These are phyloP conservation scores for Pyrochroa serraticornis DNA, from an alignment of 2,888 invertebrate genomes.

Conservation along the genomic window DNA sequence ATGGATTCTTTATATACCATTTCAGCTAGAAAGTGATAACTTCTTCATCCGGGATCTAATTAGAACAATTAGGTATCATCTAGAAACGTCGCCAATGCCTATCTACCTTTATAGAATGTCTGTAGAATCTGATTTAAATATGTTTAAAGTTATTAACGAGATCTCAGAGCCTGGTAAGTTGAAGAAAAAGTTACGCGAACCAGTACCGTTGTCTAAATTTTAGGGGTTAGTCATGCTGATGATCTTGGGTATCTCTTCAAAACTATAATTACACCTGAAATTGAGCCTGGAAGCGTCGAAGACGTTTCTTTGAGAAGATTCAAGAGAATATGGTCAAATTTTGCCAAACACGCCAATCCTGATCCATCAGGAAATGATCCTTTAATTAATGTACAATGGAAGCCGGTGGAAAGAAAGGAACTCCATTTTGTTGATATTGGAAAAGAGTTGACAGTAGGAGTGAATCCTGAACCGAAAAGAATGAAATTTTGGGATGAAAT, in stretches of 20 bases:
- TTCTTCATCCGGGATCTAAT: constrained; percentile 35
- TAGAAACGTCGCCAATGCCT: constrained; percentile 29
- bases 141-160: constrained; percentile 33
- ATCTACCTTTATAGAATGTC: constrained; percentile 41
- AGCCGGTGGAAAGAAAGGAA: constrained; percentile 37
- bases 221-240: constrained; percentile 41
- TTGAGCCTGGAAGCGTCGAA: constrained; percentile 40
- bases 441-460: constrained; percentile 37
- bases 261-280: constrained; percentile 30
- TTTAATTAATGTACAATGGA: constrained; percentile 45
- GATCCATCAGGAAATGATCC: constrained; percentile 29
- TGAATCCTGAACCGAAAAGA: constrained; percentile 44
- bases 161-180: constrained; percentile 33
- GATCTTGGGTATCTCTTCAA: constrained; percentile 43
- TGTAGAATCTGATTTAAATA: constrained; percentile 35
- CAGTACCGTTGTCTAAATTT: background rate
- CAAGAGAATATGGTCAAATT: constrained; percentile 46
- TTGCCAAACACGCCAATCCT: constrained; percentile 43
- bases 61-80: constrained; percentile 30
- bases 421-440: constrained; percentile 47
- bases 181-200: background rate
- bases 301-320: constrained; percentile 39
- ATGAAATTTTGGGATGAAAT: constrained; percentile 49
- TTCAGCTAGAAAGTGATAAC: constrained; percentile 40
- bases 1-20: constrained; percentile 4